A percentile compares a stretch with the other conserved stretches of the same genome.
phyloP scores from a whole-genome alignment of 2,113 vertebrate genomes.

The Pandion haliaetus region DNA sequence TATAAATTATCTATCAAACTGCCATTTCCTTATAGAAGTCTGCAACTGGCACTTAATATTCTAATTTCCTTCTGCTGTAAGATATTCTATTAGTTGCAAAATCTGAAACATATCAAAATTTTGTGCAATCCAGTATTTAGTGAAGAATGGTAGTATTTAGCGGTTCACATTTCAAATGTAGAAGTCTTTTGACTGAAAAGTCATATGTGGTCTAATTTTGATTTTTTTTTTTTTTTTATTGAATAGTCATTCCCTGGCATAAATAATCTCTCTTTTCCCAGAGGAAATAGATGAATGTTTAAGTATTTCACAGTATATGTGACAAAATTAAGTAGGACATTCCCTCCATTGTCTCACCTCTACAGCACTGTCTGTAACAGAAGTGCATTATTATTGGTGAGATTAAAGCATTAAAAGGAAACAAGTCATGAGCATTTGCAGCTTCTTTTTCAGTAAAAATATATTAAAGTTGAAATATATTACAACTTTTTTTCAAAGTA shows the following conservation, averaged over 20 bases:
- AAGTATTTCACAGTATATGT: not conserved
- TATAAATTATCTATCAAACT: not conserved
- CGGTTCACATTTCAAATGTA: not conserved
- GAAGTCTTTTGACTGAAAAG: not conserved
- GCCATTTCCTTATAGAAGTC: not conserved
- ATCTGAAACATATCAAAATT: not conserved
- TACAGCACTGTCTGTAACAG: not conserved
- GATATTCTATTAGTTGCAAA: not conserved
- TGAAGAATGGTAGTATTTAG: not conserved
- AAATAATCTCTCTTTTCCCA: not conserved
- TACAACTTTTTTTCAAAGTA: not conserved
- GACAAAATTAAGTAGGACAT: not conserved
- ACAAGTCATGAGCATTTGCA: not conserved
- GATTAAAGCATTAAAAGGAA: not conserved
- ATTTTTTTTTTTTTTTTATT: not conserved
- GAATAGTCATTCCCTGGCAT: not conserved
- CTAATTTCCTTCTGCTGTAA: not conserved
- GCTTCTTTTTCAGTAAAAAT: not conserved
- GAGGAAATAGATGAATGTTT: not conserved
- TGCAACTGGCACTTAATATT: not conserved
- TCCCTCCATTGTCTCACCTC: not conserved
- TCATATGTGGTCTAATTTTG: not conserved
- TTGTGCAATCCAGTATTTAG: not conserved
- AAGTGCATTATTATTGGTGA: not conserved
- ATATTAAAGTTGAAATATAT: not conserved